These are phyloP conservation scores for Numenius phaeopus DNA, from an alignment of 2,797 vertebrate species.

Conservation along the genomic window DNA sequence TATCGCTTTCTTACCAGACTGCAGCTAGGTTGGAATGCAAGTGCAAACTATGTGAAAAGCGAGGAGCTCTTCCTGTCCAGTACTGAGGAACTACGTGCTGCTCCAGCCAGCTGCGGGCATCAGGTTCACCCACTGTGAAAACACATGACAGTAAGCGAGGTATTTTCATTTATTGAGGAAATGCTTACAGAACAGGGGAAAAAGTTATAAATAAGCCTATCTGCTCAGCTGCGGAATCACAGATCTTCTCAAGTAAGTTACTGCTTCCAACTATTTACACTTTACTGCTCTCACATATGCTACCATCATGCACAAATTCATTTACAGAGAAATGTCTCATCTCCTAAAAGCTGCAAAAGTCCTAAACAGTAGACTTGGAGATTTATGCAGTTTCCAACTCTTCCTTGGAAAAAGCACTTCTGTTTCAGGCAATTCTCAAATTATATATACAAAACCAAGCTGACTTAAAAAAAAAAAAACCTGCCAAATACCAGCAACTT, in stretches of 20 bases:
- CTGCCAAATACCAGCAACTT: neutral
- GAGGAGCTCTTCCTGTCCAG: slow-evolving; percentile 88
- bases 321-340: neutral
- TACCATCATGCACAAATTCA: neutral
- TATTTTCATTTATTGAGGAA: neutral
- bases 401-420: neutral
- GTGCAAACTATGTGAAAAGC: slow-evolving; percentile 93
- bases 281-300: neutral
- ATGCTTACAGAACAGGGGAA: neutral
- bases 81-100: slow-evolving; percentile 92
- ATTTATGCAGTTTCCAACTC: neutral
- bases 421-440: neutral
- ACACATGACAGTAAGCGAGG: accelerated
- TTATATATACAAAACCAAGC: neutral
- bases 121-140: slow-evolving; percentile 85
- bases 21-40: slow-evolving; percentile 95
- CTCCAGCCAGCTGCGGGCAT: slow-evolving; percentile 91
- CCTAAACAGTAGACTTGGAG: neutral
- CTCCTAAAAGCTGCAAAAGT: neutral
- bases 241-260: neutral
- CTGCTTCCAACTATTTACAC: neutral
- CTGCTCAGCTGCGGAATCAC: neutral
- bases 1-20: slow-evolving; percentile 86
- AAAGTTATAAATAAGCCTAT: neutral
- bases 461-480: neutral